Base-by-base conservation (phyloP, 2,888 invertebrate species). In the Coleophora flavipennella region DNA sequence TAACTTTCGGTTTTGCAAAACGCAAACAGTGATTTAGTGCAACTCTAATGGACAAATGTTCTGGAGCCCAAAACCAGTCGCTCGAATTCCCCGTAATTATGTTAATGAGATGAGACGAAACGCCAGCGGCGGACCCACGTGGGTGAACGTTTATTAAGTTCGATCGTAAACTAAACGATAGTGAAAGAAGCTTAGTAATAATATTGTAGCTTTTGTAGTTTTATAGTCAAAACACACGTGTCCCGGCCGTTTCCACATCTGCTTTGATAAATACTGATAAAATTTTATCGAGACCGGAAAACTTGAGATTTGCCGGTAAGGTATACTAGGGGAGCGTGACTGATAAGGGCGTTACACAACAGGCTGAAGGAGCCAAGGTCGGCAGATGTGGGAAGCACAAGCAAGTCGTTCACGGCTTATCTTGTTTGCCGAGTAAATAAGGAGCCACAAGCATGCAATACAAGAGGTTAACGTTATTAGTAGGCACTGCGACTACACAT, bases 1-100 rank as follows among this genome's bases (percentile, higher is more conserved):
- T 67, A 58, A 86, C 87, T 87, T 87, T 86, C 86, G 77, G 81
- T 87, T 87, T 87, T 76, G 76, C 72, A 67, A 60, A 66, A 61
- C 58, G 57, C 62, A 60, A 60, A 65, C 57, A 60, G 65, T 62
- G 67, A 75, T 72, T 72, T 70, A 68, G 68, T 68, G 60, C 59
- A 61, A 45, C 56, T 66, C 65, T 68, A 69, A 67, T 62, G 53
- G 53, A 59, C 50, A 62, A 63, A 60, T 60, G 62, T 53, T 53
- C 40, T 40, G 55, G 59, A 55, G 45, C 51, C 52, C 50, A 62
- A 78, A 20, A 79, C 79, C 77, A 69, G 79, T 72, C 56, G 49
- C 55, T 61, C 71, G 62, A 76, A 75, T 70, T 59, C 60, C 62
- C 61, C 50, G 67, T 76, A 72, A 77, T 77, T 75, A 76, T 74